These are phyloP conservation scores for Melanotaenia boesemani DNA, from an alignment of 2,797 vertebrate genomes.

Conservation along the genomic window DNA sequence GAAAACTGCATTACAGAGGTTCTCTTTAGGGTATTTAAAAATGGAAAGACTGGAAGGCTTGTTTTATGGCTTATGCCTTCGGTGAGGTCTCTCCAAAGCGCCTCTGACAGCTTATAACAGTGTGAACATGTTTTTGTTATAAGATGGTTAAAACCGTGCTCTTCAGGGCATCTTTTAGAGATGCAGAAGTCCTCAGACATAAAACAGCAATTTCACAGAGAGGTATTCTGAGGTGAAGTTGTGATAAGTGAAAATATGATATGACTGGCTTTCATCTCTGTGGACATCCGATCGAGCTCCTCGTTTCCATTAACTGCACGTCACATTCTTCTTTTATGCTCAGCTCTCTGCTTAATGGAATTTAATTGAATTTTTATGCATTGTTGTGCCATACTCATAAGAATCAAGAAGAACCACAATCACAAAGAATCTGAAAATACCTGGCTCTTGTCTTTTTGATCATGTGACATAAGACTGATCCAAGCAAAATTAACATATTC, in stretches of 20 bases:
- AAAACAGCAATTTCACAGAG: slow-evolving; percentile 44
- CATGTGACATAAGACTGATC: not conserved
- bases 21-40: slow-evolving; percentile 76
- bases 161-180: slow-evolving; percentile 28
- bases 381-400: slow-evolving; percentile 6
- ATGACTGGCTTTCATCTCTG: slow-evolving; percentile 44
- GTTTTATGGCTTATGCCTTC: slow-evolving; percentile 54
- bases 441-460: not conserved
- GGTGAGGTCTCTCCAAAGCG: slow-evolving; percentile 55
- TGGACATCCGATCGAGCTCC: slow-evolving; percentile 28
- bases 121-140: slow-evolving; percentile 58
- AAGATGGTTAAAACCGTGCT: slow-evolving; percentile 37
- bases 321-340: slow-evolving; percentile 15
- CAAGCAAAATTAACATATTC: too few relatives aligned
- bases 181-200: slow-evolving; percentile 54
- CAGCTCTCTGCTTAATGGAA: slow-evolving; percentile 24
- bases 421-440: not conserved
- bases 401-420: not conserved
- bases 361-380: slow-evolving; percentile 5
- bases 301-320: slow-evolving; percentile 16
- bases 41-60: slow-evolving; percentile 69
- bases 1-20: slow-evolving; percentile 75
- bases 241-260: slow-evolving; percentile 37
- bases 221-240: slow-evolving; percentile 43
- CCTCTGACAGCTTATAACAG: slow-evolving; percentile 54